Evolutionary conservation across 2,113 vertebrate genomes (phyloP).

Genomic region (Amblyornis subalaris): DNA sequence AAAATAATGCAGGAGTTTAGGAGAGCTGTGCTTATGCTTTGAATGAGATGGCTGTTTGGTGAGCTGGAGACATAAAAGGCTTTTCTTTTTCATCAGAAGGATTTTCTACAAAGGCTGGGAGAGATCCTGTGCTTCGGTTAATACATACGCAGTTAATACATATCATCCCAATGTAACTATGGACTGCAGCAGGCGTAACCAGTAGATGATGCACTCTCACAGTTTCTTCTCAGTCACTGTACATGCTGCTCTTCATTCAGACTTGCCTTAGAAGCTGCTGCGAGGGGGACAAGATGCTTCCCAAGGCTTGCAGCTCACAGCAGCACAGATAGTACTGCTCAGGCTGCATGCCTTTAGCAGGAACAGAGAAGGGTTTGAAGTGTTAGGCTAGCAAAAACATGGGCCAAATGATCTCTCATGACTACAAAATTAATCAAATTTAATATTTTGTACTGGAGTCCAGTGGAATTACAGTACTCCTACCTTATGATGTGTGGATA

Average conservation of each 20-base stretch:
- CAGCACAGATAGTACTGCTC: background rate
- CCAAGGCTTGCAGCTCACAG: background rate
- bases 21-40: background rate
- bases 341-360: background rate
- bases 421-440: background rate
- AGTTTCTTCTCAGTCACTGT: background rate
- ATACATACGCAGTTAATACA: background rate
- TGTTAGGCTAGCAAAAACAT: background rate
- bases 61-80: background rate
- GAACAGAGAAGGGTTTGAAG: background rate
- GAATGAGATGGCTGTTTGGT: background rate
- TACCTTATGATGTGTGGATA: background rate
- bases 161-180: background rate
- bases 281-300: background rate
- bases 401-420: background rate
- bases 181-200: background rate
- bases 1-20: slow-evolving; percentile 4
- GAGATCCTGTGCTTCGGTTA: background rate
- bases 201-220: background rate
- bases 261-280: background rate
- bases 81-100: background rate
- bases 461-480: background rate
- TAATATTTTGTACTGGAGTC: background rate
- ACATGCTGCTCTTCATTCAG: background rate
- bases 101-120: background rate